Evolutionary conservation across 2,797 vertebrate species (phyloP).

Genomic region (Serranus cabrilla): DNA sequence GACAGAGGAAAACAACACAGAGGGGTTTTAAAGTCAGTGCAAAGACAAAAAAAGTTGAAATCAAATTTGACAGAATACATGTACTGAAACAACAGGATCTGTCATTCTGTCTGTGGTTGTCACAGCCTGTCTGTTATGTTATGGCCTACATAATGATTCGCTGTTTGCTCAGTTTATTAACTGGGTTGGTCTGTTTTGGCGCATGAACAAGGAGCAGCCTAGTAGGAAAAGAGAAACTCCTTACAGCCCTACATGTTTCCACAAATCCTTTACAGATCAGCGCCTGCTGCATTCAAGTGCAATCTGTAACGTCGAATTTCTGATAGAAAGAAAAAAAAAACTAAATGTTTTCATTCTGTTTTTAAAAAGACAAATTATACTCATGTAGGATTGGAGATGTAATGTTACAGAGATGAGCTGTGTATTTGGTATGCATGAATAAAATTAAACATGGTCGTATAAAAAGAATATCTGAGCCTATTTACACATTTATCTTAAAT

Average conservation of each 20-base stretch:
- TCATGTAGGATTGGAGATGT: neutral
- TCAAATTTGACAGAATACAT: too few species aligned
- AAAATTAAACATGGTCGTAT: too few species aligned
- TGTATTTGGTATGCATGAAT: too few species aligned
- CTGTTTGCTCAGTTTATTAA: constrained; percentile 3
- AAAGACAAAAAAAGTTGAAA: too few species aligned
- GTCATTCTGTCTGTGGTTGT: neutral
- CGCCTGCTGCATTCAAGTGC: constrained; percentile 9
- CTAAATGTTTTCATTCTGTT: rapidly evolving
- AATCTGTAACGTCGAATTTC: neutral
- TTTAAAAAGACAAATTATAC: neutral
- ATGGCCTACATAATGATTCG: neutral
- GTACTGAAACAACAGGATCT: too few species aligned
- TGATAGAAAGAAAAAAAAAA: neutral
- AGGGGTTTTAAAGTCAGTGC: neutral
- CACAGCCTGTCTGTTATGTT: neutral
- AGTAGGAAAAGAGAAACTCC: neutral
- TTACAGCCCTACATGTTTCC: neutral
- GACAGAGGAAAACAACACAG: neutral
- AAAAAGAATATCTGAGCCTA: too few species aligned
- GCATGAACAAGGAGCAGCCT: neutral
- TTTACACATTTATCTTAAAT: too few species aligned
- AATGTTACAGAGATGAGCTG: too few species aligned
- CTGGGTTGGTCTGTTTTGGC: neutral
- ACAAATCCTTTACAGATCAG: neutral